Conservation (phyloP, 2,113 vertebrate genomes). For the Leptobrachium ailaonicum region DNA sequence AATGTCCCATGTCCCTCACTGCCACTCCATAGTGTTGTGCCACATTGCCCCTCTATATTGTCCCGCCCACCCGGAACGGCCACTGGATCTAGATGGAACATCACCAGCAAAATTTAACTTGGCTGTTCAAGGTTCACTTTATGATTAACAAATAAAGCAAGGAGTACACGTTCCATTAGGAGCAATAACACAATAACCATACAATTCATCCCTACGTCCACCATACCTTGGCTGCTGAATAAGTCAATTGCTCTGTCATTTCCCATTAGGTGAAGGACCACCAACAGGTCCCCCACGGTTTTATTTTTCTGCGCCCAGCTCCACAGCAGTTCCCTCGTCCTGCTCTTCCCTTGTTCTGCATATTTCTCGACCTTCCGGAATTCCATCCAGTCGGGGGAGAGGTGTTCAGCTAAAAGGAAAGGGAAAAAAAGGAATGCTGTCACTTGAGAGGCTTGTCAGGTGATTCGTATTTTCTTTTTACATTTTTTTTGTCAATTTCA, state of each 20-base stretch:
- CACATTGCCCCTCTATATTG: too few species aligned
- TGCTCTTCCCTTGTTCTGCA: constrained; percentile 69
- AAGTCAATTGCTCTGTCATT: constrained; percentile 68
- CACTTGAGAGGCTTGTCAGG: too few species aligned
- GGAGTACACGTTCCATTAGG: neutral
- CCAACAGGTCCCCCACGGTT: constrained; percentile 69
- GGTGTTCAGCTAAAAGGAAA: constrained; percentile 61
- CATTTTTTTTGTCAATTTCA: too few species aligned
- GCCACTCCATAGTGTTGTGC: too few species aligned
- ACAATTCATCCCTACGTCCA: neutral
- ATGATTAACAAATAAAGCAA: too few species aligned
- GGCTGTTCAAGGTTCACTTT: too few species aligned
- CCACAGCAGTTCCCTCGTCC: constrained; percentile 74
- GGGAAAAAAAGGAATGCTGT: too few species aligned
- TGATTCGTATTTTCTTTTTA: too few species aligned
- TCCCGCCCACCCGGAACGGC: too few species aligned
- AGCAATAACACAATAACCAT: neutral
- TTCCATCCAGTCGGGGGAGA: constrained; percentile 67
- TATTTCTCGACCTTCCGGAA: constrained; percentile 67
- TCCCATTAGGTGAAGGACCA: constrained; percentile 70
- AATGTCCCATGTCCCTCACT: too few species aligned
- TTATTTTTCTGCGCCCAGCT: constrained; percentile 76
- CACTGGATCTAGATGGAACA: too few species aligned
- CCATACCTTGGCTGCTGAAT: constrained; percentile 60
- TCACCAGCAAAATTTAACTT: too few species aligned